Conservation (phyloP, 1,140 invertebrate genomes). For the Heliconius nattereri region DNA sequence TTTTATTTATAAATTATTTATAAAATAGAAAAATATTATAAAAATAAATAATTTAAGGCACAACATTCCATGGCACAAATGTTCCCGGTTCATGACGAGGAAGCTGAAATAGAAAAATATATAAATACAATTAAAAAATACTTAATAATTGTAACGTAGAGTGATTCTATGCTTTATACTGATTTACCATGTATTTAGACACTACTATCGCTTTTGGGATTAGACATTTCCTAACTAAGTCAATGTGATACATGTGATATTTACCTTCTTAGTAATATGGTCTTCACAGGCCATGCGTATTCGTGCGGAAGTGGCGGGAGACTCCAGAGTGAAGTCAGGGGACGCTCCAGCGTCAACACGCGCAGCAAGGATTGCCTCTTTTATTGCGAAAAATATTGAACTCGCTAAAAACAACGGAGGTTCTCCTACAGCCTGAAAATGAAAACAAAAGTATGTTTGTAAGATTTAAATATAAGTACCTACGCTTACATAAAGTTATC, state of each 20-base stretch:
- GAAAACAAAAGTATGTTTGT: neutral
- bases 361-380: conserved; percentile 92
- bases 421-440: conserved; percentile 93
- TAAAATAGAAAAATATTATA: neutral
- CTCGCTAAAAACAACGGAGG: conserved; percentile 95
- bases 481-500: neutral
- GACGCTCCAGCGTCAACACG: conserved; percentile 85
- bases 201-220: too few relatives aligned
- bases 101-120: conserved; percentile 38
- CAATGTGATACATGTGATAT: neutral
- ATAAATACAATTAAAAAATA: neutral
- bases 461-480: neutral
- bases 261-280: conserved; percentile 89
- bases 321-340: conserved; percentile 87
- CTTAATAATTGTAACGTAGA: too few relatives aligned
- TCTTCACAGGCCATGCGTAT: conserved; percentile 96
- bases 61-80: conserved; percentile 84
- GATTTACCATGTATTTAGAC: too few relatives aligned
- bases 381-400: conserved; percentile 94
- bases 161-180: too few relatives aligned
- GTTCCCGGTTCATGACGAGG: conserved; percentile 70
- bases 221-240: too few relatives aligned
- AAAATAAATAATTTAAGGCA: conserved; percentile 62
- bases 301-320: conserved; percentile 93
- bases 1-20: neutral